These are phyloP conservation scores for Pseudomugil gertrudae DNA, from an alignment of 2,797 vertebrate species.

Conservation along the genomic window DNA sequence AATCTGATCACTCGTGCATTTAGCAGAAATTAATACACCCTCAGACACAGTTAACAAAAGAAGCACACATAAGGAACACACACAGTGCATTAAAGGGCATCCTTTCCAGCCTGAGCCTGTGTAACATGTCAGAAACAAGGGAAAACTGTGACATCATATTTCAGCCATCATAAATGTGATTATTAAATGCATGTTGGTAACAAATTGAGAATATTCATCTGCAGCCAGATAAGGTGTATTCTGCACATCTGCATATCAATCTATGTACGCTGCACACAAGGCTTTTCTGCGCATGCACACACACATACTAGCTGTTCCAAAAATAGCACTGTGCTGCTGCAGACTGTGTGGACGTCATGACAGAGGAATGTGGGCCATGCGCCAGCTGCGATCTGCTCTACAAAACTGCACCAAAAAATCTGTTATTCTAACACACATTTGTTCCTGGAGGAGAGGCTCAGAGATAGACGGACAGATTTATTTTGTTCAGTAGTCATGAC, in stretches of 20 bases:
- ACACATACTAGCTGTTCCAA: conserved; percentile 55
- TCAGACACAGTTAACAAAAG: conserved; percentile 22
- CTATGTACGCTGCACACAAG: conserved; percentile 2
- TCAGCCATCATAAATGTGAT: background rate
- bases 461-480: conserved; percentile 41
- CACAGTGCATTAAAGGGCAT: conserved; percentile 38
- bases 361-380: conserved; percentile 76
- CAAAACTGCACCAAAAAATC: conserved; percentile 63
- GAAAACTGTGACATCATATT: background rate
- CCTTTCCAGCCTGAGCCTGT: too few relatives aligned
- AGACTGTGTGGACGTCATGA: conserved; percentile 70
- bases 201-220: background rate
- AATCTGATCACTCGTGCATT: conserved; percentile 1
- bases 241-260: conserved; percentile 21
- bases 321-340: conserved; percentile 68
- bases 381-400: conserved; percentile 73
- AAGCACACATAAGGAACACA: background rate
- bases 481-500: conserved; percentile 64
- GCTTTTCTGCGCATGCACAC: background rate
- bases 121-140: background rate
- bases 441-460: conserved; percentile 29
- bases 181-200: background rate
- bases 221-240: background rate
- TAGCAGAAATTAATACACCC: conserved; percentile 9
- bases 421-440: conserved; percentile 72